These are phyloP conservation scores for Eueides isabella DNA, from an alignment of 1,140 invertebrate species.

Conservation along the genomic window DNA sequence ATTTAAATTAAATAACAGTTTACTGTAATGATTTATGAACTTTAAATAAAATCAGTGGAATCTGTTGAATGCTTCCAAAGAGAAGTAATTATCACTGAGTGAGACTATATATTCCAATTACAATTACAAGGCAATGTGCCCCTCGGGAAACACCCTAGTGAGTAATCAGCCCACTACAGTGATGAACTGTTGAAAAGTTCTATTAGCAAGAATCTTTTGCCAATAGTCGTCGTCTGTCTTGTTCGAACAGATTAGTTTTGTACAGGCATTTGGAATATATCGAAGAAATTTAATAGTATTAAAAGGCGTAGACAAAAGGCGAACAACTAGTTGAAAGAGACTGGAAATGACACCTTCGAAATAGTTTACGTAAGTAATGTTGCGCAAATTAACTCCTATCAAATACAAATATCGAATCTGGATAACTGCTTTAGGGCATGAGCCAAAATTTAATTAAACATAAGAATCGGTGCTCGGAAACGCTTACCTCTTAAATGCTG, in stretches of 20 bases:
- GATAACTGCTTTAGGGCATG: constrained; percentile 19
- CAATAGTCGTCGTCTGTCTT: too few relatives aligned
- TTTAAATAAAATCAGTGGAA: background rate
- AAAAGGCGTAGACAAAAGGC: constrained; percentile 4
- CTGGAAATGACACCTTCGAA: constrained; percentile 20
- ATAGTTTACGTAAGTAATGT: constrained; percentile 21
- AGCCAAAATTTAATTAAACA: constrained; percentile 27
- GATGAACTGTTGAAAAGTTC: constrained; percentile 47
- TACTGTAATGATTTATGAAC: background rate
- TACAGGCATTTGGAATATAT: constrained; percentile 18
- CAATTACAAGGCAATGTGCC: constrained; percentile 43
- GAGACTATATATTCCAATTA: constrained; percentile 45
- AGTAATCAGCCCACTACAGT: constrained; percentile 43
- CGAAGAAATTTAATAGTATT: background rate
- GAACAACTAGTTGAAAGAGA: constrained; percentile 16
- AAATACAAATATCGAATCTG: constrained; percentile 24
- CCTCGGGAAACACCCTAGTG: constrained; percentile 34
- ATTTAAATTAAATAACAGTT: constrained; percentile 7
- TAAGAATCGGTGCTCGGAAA: constrained; percentile 18
- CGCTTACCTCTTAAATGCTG: constrained; percentile 20
- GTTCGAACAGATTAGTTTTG: constrained; percentile 17
- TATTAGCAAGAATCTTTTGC: constrained; percentile 22
- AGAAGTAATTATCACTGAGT: constrained; percentile 44
- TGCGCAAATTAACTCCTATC: constrained; percentile 22
- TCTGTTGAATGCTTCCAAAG: constrained; percentile 16